These are phyloP conservation scores for Ammodytes marinus DNA, from an alignment of 2,113 vertebrate species.

Conservation along the genomic window DNA sequence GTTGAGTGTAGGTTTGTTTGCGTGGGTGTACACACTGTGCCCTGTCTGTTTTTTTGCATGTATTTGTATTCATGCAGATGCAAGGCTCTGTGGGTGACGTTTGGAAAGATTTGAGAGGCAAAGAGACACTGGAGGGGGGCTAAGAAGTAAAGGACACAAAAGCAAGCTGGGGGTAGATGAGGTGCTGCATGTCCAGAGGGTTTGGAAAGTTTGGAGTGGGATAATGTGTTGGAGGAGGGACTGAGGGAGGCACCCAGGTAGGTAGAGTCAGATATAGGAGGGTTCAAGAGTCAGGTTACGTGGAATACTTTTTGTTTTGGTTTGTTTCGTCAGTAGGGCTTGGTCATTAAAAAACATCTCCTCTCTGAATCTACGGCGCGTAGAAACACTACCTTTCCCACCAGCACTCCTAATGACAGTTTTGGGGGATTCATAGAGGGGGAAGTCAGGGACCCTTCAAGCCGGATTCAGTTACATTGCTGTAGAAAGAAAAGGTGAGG, in stretches of 20 bases:
- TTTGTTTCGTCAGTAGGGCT: constrained; percentile 68
- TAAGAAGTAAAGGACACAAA: background rate
- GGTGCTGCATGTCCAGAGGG: background rate
- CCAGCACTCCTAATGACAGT: constrained; percentile 12
- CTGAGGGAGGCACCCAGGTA: constrained; percentile 45
- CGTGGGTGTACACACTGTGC: background rate
- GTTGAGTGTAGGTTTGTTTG: background rate
- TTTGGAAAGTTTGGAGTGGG: constrained; percentile 30
- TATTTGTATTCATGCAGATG: constrained; percentile 15
- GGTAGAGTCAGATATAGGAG: constrained; percentile 37
- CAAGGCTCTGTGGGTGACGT: background rate
- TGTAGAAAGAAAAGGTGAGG: constrained; percentile 25
- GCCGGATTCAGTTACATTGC: constrained; percentile 55
- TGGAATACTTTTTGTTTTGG: constrained; percentile 48
- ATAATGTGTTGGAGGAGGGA: constrained; percentile 53
- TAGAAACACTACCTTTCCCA: constrained; percentile 7
- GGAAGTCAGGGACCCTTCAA: constrained; percentile 35
- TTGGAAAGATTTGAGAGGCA: constrained; percentile 28
- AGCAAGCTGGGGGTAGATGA: background rate
- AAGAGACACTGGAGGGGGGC: background rate
- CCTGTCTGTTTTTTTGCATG: constrained; percentile 3
- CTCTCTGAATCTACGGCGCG: constrained; percentile 17
- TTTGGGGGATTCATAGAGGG: constrained; percentile 23
- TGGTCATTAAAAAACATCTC: constrained; percentile 46
- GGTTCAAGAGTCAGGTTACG: constrained; percentile 70